Conservation (phyloP, 2,888 invertebrate genomes). For the Rhaphigaster nebulosa region DNA sequence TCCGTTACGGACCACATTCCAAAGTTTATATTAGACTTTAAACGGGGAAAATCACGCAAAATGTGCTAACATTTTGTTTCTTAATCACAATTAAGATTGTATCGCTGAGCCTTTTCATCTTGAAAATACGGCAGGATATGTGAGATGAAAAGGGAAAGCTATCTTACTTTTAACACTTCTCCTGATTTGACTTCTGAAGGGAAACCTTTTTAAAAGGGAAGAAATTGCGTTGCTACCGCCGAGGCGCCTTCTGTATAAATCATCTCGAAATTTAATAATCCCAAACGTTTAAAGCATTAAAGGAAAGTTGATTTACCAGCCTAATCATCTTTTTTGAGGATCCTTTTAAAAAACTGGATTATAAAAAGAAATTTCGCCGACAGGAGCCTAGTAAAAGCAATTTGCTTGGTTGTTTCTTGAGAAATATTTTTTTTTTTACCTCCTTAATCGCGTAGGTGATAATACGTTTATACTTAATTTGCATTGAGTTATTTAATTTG, state of each 20-base stretch:
- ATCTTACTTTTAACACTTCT: neutral
- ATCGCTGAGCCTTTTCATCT: conserved; percentile 11
- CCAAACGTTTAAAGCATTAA: conserved; percentile 31
- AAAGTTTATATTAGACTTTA: neutral
- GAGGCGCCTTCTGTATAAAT: conserved; percentile 27
- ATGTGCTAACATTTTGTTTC: neutral
- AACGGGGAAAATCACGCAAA: neutral
- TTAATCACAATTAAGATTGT: conserved; percentile 37
- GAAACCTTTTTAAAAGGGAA: conserved; percentile 7
- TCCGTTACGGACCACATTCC: neutral
- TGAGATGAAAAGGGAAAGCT: neutral
- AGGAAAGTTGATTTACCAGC: conserved; percentile 12
- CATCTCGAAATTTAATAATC: conserved; percentile 38
- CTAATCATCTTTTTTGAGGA: conserved; percentile 35
- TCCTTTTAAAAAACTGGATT: conserved; percentile 18
- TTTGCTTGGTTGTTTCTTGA: neutral
- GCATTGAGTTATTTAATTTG: neutral
- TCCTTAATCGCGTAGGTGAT: neutral
- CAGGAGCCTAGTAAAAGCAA: conserved; percentile 17
- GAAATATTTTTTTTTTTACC: neutral
- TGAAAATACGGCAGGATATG: neutral
- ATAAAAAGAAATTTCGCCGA: conserved; percentile 10
- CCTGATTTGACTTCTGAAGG: neutral
- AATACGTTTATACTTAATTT: neutral
- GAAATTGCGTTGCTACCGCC: conserved; percentile 3